Conservation (phyloP, 2,797 vertebrate genomes). For the Eulemur coronatus region DNA sequence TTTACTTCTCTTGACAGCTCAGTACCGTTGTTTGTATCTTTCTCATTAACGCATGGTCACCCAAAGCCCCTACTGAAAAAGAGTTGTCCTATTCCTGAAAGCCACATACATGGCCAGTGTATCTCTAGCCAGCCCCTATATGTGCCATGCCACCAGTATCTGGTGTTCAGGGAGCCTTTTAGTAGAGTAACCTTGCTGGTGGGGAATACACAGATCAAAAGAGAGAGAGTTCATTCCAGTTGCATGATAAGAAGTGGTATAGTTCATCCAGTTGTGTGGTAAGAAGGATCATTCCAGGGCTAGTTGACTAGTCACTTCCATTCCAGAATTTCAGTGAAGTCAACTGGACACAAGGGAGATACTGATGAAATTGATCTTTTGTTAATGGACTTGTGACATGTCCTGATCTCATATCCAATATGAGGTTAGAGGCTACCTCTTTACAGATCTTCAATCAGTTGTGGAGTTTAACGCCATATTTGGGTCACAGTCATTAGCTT, state of each 20-base stretch:
- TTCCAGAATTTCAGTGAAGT: slow-evolving; percentile 10
- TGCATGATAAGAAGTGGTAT: background rate
- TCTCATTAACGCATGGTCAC: background rate
- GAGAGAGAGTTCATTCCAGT: background rate
- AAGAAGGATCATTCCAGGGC: background rate
- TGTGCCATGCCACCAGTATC: background rate
- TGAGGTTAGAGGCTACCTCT: background rate
- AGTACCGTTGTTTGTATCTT: background rate
- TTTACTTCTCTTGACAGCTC: slow-evolving; percentile 22
- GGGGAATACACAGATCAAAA: background rate
- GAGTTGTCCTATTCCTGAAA: background rate
- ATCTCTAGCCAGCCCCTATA: background rate
- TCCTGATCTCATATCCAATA: slow-evolving; percentile 5
- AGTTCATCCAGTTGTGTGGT: background rate
- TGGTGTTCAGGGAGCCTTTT: background rate
- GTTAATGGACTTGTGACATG: background rate
- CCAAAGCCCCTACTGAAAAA: slow-evolving; percentile 31
- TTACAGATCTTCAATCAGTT: background rate
- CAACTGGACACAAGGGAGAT: background rate
- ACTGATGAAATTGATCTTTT: background rate
- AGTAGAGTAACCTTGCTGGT: background rate
- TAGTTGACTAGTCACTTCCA: background rate
- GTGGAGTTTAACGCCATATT: background rate
- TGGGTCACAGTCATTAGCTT: background rate
- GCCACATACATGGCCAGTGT: background rate